phyloP scores from a whole-genome alignment of 1,140 invertebrate genomes.

The Zaprionus taronus region DNA sequence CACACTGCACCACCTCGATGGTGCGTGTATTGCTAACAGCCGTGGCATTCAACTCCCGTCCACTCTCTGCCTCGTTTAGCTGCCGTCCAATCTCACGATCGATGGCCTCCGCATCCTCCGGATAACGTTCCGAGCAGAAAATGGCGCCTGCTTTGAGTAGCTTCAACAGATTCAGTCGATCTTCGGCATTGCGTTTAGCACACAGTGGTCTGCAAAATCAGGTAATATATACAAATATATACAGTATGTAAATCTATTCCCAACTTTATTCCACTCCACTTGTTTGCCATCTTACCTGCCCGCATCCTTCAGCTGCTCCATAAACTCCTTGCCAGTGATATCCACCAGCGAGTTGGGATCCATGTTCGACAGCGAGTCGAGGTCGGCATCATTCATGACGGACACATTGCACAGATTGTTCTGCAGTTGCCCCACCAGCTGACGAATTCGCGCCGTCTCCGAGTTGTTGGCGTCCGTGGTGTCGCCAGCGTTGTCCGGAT shows the following conservation, averaged over 20 bases:
- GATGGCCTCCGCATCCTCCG: constrained; percentile 81
- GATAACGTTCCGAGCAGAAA: constrained; percentile 82
- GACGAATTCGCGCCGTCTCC: constrained; percentile 86
- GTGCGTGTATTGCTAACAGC: constrained; percentile 65
- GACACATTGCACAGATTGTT: constrained; percentile 92
- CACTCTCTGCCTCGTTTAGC: constrained; percentile 69
- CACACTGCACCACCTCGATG: constrained; percentile 80
- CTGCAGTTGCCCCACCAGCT: constrained; percentile 90
- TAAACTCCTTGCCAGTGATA: constrained; percentile 91
- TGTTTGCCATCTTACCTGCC: constrained; percentile 86
- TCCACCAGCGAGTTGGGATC: constrained; percentile 92
- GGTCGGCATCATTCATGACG: constrained; percentile 90
- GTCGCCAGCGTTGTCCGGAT: constrained; percentile 86
- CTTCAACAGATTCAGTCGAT: constrained; percentile 91
- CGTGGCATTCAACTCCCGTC: constrained; percentile 51
- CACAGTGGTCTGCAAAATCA: constrained; percentile 86
- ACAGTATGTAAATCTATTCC: too few species aligned
- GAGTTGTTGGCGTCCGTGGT: constrained; percentile 88
- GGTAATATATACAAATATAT: not conserved
- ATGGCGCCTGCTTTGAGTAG: constrained; percentile 82
- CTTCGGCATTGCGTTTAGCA: constrained; percentile 92
- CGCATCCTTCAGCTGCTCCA: constrained; percentile 93
- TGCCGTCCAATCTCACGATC: constrained; percentile 78
- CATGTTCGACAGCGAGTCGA: constrained; percentile 93
- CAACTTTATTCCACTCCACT: not conserved